A percentile compares a stretch with the other conserved stretches of the same genome.
phyloP scores from a whole-genome alignment of 35 echinoderm and acorn worm genomes.

The Anneissia japonica region DNA sequence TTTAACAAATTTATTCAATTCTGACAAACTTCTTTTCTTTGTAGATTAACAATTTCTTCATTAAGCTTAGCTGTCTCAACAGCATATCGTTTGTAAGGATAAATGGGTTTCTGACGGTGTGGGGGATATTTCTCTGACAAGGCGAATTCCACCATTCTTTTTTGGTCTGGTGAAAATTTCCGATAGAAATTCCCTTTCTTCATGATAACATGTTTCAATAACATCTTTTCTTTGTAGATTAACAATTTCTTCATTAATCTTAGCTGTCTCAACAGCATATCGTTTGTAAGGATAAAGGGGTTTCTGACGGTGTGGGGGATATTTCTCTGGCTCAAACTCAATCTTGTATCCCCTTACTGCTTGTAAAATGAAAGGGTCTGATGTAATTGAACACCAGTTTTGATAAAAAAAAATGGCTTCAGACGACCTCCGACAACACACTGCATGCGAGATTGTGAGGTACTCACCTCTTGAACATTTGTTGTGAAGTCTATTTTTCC shows the following conservation, averaged over 20 bases:
- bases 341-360: not conserved
- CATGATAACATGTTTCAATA: not conserved
- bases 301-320: not conserved
- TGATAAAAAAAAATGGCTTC: too few species aligned
- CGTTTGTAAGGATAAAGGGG: not conserved
- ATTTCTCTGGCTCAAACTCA: not conserved
- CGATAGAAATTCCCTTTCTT: not conserved
- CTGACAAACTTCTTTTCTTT: not conserved
- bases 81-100: not conserved
- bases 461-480: too few species aligned
- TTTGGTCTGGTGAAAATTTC: too few species aligned
- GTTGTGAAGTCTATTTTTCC: too few species aligned
- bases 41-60: not conserved
- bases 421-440: too few species aligned
- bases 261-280: not conserved
- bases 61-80: not conserved
- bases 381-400: too few species aligned
- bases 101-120: not conserved
- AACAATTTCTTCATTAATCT: not conserved
- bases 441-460: too few species aligned
- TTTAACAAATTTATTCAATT: not conserved
- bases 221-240: not conserved
- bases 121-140: too few species aligned
- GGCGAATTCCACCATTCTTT: too few species aligned
- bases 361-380: too few species aligned